Evolutionary conservation across 2,113 vertebrate genomes (phyloP).

Genomic region (Carassius auratus): DNA sequence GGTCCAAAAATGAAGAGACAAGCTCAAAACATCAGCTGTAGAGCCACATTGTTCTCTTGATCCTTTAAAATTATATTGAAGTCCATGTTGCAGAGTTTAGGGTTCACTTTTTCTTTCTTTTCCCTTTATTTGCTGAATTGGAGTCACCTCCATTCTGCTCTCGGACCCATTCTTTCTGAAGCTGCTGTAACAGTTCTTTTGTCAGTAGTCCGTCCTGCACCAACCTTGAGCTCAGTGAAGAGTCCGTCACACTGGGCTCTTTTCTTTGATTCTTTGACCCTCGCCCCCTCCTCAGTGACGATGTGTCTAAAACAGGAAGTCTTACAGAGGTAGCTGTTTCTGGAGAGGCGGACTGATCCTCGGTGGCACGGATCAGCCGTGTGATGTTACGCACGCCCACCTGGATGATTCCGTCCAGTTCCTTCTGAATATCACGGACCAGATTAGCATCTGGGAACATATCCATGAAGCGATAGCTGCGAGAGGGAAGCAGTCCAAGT

Average conservation of each 20-base stretch:
- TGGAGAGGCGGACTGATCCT: conserved; percentile 59
- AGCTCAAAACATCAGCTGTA: neutral
- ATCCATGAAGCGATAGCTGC: conserved; percentile 96
- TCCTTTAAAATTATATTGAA: conserved; percentile 4
- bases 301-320: conserved; percentile 32
- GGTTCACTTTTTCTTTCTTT: conserved; percentile 77
- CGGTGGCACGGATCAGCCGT: conserved; percentile 86
- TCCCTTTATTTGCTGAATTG: conserved; percentile 59
- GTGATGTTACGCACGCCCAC: conserved; percentile 91
- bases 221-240: conserved; percentile 81
- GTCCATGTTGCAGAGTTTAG: neutral
- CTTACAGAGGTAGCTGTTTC: conserved; percentile 47
- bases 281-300: conserved; percentile 58
- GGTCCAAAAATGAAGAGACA: neutral
- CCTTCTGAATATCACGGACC: conserved; percentile 86
- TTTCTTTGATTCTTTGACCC: conserved; percentile 53
- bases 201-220: conserved; percentile 90
- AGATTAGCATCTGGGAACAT: conserved; percentile 93
- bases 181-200: conserved; percentile 84
- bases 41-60: neutral
- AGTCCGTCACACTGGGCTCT: conserved; percentile 36
- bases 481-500: conserved; percentile 39
- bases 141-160: conserved; percentile 59
- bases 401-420: conserved; percentile 88
- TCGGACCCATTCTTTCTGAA: conserved; percentile 88